Conservation (phyloP, 1,140 invertebrate genomes). For the Lepidurus arcticus region DNA sequence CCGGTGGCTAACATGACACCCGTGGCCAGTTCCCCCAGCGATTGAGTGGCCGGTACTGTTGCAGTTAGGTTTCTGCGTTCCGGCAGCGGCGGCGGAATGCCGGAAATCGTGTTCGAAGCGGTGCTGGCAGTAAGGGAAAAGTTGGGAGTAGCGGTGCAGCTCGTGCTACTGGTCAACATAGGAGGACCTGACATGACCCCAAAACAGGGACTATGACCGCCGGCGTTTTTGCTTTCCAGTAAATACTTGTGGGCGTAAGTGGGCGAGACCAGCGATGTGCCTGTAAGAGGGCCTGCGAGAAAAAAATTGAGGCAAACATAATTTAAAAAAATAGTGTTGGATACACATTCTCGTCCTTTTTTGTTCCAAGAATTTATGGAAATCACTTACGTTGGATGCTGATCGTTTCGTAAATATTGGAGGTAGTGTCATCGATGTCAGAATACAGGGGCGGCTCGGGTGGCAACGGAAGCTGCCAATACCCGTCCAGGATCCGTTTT, state of each 20-base stretch:
- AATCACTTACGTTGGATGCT: slow-evolving; percentile 29
- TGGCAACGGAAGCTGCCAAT: slow-evolving; percentile 29
- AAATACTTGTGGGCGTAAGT: slow-evolving; percentile 15
- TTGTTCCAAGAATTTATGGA: not conserved
- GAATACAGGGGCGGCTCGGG: slow-evolving; percentile 25
- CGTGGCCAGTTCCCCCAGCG: slow-evolving; percentile 32
- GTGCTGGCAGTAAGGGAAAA: not conserved
- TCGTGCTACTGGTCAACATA: not conserved
- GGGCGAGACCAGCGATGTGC: not conserved
- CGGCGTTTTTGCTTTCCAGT: slow-evolving; percentile 3
- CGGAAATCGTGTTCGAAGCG: not conserved
- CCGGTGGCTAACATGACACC: slow-evolving; percentile 34
- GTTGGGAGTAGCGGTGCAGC: not conserved
- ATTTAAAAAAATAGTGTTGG: not conserved
- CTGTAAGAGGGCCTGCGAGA: not conserved
- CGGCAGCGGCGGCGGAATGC: slow-evolving; percentile 13
- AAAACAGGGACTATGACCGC: not conserved
- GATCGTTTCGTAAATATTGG: slow-evolving; percentile 34
- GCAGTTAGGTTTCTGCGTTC: slow-evolving; percentile 12
- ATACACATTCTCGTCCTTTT: not conserved
- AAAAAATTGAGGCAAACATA: not conserved
- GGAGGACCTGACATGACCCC: slow-evolving; percentile 11
- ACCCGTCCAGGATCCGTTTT: slow-evolving; percentile 1
- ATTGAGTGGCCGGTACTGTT: slow-evolving; percentile 25
- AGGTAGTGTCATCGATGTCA: slow-evolving; percentile 30